Percentiles rank a stretch among this genome's conserved stretches.
phyloP scores from a whole-genome alignment of 1,140 invertebrate species.

The Oreohelix idahoensis region DNA sequence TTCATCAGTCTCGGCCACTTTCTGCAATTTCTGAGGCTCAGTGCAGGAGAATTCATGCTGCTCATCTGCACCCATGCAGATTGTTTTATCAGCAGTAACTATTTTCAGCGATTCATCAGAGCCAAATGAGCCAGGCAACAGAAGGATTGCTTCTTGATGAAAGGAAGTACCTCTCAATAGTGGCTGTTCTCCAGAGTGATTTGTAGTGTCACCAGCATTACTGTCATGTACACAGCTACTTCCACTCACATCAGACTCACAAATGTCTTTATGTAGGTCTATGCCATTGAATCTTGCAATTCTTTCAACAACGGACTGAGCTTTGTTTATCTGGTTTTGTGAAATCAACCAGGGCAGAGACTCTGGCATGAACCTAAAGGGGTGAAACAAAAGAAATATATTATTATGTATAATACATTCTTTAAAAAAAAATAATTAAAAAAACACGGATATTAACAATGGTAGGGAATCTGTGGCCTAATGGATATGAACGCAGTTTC shows the following conservation, averaged over 20 bases:
- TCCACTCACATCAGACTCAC: conserved; percentile 23
- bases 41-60: neutral
- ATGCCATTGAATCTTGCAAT: conserved; percentile 59
- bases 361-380: conserved; percentile 67
- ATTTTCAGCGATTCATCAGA: neutral
- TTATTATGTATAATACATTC: no score
- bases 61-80: no score
- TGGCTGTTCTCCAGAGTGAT: neutral
- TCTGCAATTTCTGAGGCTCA: no score
- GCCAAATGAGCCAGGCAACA: neutral
- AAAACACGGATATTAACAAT: no score
- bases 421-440: no score
- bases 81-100: neutral
- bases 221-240: neutral
- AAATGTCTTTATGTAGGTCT: conserved; percentile 25
- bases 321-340: conserved; percentile 52
- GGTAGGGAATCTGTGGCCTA: no score
- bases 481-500: no score
- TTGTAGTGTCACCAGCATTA: neutral
- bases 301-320: conserved; percentile 50
- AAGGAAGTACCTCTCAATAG: neutral
- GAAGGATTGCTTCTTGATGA: neutral
- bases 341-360: conserved; percentile 67
- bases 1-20: no score
- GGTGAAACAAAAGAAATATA: neutral